Percentiles rank a stretch among this genome's conserved stretches.
Evolutionary conservation across 2,888 invertebrate genomes (phyloP).

Genomic region (Volucella bombylans): DNA sequence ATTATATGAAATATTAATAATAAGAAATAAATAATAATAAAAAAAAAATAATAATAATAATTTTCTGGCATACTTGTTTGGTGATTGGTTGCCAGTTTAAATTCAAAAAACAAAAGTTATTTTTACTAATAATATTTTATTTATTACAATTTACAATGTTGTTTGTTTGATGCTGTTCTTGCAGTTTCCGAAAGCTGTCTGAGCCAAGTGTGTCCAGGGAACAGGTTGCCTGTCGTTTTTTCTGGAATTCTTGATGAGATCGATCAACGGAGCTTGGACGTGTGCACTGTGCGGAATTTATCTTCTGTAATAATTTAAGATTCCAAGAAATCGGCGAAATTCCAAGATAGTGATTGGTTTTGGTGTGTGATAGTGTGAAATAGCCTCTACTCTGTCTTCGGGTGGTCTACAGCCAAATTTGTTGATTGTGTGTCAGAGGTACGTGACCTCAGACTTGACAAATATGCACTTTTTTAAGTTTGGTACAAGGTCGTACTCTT

Average conservation of each 20-base stretch:
- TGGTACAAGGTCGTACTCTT: not conserved
- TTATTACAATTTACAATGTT: too few relatives aligned
- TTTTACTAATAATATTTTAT: too few relatives aligned
- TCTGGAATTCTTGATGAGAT: constrained; percentile 21
- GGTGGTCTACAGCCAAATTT: constrained; percentile 37
- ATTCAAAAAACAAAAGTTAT: too few relatives aligned
- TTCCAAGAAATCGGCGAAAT: constrained; percentile 33
- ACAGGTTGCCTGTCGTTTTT: constrained; percentile 39
- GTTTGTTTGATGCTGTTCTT: constrained; percentile 27
- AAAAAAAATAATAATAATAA: too few relatives aligned
- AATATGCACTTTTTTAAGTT: constrained; percentile 7
- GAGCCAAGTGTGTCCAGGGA: not conserved
- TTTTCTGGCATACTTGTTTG: too few relatives aligned
- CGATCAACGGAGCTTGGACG: constrained; percentile 21
- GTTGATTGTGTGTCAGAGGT: constrained; percentile 1
- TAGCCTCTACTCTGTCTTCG: constrained; percentile 36
- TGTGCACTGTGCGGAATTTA: constrained; percentile 38
- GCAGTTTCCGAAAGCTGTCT: constrained; percentile 31
- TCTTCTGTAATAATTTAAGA: constrained; percentile 52
- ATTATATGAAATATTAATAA: too few relatives aligned
- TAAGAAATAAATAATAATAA: too few relatives aligned
- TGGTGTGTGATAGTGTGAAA: constrained; percentile 11
- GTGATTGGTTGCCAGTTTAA: too few relatives aligned
- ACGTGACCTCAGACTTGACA: constrained; percentile 2
- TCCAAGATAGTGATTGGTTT: constrained; percentile 13